phyloP scores from a whole-genome alignment of 2,888 invertebrate species.

The Hecatera dysodea region DNA sequence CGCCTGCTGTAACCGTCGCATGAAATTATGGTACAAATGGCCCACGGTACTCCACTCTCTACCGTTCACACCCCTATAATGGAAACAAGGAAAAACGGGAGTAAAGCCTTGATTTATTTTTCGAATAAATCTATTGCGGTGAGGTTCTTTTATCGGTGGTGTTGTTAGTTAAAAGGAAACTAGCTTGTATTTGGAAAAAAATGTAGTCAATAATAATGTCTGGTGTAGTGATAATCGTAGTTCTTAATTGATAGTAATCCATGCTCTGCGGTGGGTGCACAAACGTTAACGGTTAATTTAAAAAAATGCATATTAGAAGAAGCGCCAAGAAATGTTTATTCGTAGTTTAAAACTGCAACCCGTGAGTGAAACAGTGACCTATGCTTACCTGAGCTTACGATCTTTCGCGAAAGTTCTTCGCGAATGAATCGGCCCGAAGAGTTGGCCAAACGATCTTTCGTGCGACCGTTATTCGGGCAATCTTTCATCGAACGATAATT shows the following conservation, averaged over 20 bases:
- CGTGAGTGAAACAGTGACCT: neutral
- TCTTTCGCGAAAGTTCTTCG: too few relatives aligned
- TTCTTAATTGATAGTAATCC: too few relatives aligned
- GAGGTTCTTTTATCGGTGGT: constrained; percentile 16
- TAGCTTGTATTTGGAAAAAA: neutral
- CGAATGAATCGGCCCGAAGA: too few relatives aligned
- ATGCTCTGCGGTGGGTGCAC: too few relatives aligned
- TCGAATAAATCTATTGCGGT: constrained; percentile 31
- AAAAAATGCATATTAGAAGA: too few relatives aligned
- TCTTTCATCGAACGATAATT: too few relatives aligned
- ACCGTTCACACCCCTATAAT: constrained; percentile 45
- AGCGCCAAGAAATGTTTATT: too few relatives aligned
- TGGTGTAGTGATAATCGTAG: neutral
- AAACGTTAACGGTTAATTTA: too few relatives aligned
- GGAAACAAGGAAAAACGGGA: constrained; percentile 50
- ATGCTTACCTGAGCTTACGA: too few relatives aligned
- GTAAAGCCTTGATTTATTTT: constrained; percentile 49
- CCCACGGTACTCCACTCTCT: constrained; percentile 47
- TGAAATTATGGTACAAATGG: constrained; percentile 63
- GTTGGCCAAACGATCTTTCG: too few relatives aligned
- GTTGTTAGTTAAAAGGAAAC: neutral
- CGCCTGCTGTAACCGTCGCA: constrained; percentile 49
- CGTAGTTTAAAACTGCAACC: neutral
- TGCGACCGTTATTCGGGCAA: too few relatives aligned
- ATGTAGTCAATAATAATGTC: neutral